These are phyloP conservation scores for Trochalopteron elliotii DNA, from an alignment of 2,113 vertebrate genomes.

Conservation along the genomic window DNA sequence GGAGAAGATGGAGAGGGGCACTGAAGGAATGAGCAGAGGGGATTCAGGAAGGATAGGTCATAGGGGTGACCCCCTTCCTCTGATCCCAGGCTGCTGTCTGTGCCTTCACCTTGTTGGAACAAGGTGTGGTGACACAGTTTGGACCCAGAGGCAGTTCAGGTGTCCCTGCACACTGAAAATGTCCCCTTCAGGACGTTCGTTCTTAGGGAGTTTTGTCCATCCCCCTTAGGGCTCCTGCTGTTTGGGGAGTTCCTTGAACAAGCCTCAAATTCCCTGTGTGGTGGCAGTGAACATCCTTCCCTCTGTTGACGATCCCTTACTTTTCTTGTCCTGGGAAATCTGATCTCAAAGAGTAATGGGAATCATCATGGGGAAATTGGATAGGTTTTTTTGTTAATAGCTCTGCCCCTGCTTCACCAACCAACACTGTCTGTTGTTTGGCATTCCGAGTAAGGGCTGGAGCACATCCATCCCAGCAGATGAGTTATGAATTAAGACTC, in stretches of 20 bases:
- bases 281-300: background rate
- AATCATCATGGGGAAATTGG: background rate
- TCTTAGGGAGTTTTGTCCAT: background rate
- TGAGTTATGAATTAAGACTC: background rate
- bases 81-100: rapidly evolving
- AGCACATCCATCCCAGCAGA: background rate
- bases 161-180: background rate
- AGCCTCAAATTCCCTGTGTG: rapidly evolving
- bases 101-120: background rate
- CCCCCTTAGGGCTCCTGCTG: background rate
- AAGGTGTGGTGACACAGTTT: background rate
- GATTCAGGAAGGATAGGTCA: background rate
- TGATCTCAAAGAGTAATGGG: background rate
- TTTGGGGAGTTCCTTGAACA: background rate
- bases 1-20: background rate
- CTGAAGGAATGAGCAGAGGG: background rate
- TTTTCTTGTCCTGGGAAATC: background rate
- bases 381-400: background rate
- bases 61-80: rapidly evolving
- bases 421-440: background rate
- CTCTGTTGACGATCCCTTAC: background rate
- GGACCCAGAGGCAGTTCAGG: background rate
- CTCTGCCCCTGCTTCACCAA: background rate
- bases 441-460: background rate
- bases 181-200: background rate